Base-by-base conservation (phyloP, 2,888 invertebrate species). In the Cephus nigrinus region DNA sequence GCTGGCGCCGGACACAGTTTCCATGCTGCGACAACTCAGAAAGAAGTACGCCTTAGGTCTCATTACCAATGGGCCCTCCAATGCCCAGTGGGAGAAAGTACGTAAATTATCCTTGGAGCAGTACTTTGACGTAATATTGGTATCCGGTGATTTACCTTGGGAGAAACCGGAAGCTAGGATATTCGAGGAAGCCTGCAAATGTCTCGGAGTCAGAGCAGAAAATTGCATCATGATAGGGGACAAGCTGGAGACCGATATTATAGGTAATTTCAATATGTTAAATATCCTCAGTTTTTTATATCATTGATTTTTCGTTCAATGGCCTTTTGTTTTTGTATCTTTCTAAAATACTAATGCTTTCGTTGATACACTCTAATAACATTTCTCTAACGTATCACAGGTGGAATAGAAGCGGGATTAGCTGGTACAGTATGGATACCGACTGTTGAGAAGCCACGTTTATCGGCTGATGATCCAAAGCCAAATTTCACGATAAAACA, bases 31-130 rank as follows among this genome's bases (percentile, higher is more conserved):
- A 86, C 93, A 94, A 78, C 93, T 97, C 86, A 94, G 95, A 87
- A 93, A 94, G 90, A 94, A 95, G 89, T 97, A 96, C 91, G 93
- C 95, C 84, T 93, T 97, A 86, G 97, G 95, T 84, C 93, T 97
- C 86, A 96, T 97, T 89, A 97, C 97, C 85, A 97, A 97, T 92
- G 97, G 97, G 74, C 96, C 97, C 15, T 96, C 97, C 79, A 94
- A 95, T 82, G 95, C 96, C 68, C 97, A 97, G 92, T 97, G 97
- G 97, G 97, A 97, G 93, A 97, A 97, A 92, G 94, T 97, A 82
- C 93, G 94, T 80, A 94, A 94, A 83, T 93, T 97, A 82, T 93
- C 94, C 76, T 93, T 97, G 73, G 93, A 94, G 84, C 93, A 94
- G 86, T 95, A 94, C 92, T 97, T 97, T 92, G 96, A 97, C 92